phyloP scores from a whole-genome alignment of 2,113 vertebrate genomes.

The Ginglymostoma cirratum region DNA sequence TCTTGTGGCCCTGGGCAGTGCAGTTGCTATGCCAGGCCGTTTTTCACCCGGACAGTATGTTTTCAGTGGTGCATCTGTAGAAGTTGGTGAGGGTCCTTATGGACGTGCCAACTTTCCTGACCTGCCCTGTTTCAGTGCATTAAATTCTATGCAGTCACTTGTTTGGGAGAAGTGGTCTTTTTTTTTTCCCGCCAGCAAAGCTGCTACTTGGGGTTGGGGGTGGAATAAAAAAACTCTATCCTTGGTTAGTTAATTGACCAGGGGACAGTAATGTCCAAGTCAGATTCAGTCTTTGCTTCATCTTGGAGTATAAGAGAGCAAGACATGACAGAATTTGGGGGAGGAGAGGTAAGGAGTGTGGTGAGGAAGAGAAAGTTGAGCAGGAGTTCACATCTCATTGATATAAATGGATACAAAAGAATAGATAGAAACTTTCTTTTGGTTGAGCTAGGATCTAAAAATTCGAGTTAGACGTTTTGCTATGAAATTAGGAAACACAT shows the following conservation, averaged over 20 bases:
- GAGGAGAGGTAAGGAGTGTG: not conserved
- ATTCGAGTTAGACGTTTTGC: no score
- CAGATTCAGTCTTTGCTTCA: not conserved
- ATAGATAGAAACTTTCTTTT: no score
- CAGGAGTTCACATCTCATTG: not conserved
- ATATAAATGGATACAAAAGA: no score
- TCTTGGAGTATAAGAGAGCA: not conserved
- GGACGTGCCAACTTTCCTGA: not conserved
- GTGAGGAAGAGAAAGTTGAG: no score
- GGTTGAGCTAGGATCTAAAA: no score
- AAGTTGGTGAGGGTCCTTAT: no score
- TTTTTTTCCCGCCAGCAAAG: not conserved
- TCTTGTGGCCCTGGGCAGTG: no score
- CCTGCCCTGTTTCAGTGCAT: not conserved
- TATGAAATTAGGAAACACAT: no score
- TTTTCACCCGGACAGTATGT: no score
- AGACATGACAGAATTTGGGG: no score
- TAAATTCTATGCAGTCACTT: not conserved
- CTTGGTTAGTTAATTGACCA: not conserved
- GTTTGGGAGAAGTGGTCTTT: not conserved
- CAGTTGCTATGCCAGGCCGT: no score
- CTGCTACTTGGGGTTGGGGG: not conserved
- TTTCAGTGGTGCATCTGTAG: no score
- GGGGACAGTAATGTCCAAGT: not conserved
- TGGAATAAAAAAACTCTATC: not conserved